Evolutionary conservation across 64 coral and sea anemone genomes (phyloP), one percentile per base, ranked within the genome.

Genomic region (Stichodactyla helianthus): DNA sequence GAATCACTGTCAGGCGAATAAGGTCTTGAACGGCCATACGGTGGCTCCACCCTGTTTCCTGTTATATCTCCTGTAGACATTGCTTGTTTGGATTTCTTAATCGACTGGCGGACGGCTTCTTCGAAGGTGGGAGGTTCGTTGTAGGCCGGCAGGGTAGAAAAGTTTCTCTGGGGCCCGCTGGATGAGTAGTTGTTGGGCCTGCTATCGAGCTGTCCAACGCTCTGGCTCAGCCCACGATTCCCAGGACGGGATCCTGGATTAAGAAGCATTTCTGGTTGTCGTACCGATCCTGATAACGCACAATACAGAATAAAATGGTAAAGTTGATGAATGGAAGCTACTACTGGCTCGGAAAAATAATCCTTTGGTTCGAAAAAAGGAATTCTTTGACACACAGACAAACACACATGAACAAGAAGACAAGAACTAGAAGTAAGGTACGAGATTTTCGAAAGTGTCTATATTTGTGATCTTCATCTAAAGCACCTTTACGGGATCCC

Each of bases 111-210:
- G 79, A 97, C 93, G 14, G 94, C 94, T 79, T 97, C 94, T 55
- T 97, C 94, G 70, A 97, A 97, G n/a, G 94, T 90, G 1, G 94
- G 94, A 23, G 91, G 94, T 50, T 97, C 94, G 23, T 97, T 88
- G 71, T 97, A 97, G 6, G 94, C 79, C 10, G 94, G 94, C 12
- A 97, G 91, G 44, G 50, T 93, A 25, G 83, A 5, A 71, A 92
- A 92, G 59, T 97, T 88, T 65, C 94, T 84, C 77, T 93, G 94
- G 19, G 94, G 94, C 26, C 94, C 94, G 7, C 87, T 82, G 14
- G 94, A 87, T 35, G 94, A 57, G 54, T 97, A 97, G n/a, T 61
- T 85, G n/a, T 61, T 85, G 57, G 79, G 61, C 60, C 64, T 51
- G 8, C 59, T 71, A 58, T 90, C 94, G 6, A 97, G 91, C 51